A percentile compares a stretch with the other conserved stretches of the same genome.
Conservation (phyloP, 2,888 invertebrate genomes). For the Drosophila recens region DNA sequence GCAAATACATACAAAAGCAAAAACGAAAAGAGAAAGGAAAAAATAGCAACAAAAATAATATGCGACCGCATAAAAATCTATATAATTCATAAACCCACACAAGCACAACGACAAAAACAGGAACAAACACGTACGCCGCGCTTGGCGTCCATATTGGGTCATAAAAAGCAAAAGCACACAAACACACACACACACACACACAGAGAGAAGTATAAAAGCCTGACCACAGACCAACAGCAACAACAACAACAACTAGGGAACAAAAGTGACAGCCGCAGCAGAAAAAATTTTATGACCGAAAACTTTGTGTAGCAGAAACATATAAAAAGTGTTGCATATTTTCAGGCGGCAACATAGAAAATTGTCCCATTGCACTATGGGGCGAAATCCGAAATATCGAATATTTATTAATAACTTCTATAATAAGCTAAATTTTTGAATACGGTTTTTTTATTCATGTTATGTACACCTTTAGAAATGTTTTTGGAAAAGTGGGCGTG, state of each 20-base stretch:
- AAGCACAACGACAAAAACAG: constrained; percentile 38
- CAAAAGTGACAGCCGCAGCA: constrained; percentile 69
- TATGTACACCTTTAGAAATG: too few relatives aligned
- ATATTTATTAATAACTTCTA: too few relatives aligned
- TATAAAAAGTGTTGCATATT: constrained; percentile 79
- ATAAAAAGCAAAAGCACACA: constrained; percentile 71
- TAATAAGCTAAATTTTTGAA: too few relatives aligned
- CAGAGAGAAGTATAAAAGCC: constrained; percentile 57
- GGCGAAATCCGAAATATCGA: too few relatives aligned
- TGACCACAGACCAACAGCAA: constrained; percentile 57
- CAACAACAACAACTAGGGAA: constrained; percentile 35
- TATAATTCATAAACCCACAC: constrained; percentile 75
- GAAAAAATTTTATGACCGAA: constrained; percentile 74
- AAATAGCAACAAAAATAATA: constrained; percentile 76
- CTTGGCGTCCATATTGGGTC: constrained; percentile 81
- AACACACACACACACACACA: constrained; percentile 27
- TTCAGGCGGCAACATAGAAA: constrained; percentile 59
- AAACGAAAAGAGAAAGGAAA: constrained; percentile 27
- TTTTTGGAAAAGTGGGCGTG: too few relatives aligned
- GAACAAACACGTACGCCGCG: constrained; percentile 67
- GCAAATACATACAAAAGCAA: constrained; percentile 23
- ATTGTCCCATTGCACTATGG: constrained; percentile 36
- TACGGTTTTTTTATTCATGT: too few relatives aligned
- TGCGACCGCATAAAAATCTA: constrained; percentile 80
- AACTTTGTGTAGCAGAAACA: constrained; percentile 78